These are phyloP conservation scores for Hypsibius dujardini DNA, from an alignment of 1,140 invertebrate genomes.

Conservation along the genomic window DNA sequence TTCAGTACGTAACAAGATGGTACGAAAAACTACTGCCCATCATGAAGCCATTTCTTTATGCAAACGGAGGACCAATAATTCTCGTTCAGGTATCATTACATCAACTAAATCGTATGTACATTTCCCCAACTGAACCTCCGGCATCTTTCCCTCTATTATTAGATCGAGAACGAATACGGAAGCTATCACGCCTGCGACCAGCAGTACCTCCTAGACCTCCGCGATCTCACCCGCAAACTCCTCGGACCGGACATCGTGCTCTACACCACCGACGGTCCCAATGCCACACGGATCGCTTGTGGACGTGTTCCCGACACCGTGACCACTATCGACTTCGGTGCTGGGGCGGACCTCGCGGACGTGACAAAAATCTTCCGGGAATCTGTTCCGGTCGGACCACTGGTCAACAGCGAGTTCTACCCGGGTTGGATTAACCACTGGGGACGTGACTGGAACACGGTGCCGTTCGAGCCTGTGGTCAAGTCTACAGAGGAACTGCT, in stretches of 20 bases:
- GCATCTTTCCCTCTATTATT: slow-evolving; percentile 22
- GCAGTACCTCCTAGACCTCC: slow-evolving; percentile 21
- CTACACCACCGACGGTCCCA: slow-evolving; percentile 19
- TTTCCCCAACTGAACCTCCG: slow-evolving; percentile 22
- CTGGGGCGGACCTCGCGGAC: not conserved
- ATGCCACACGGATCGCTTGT: slow-evolving; percentile 22
- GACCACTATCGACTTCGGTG: slow-evolving; percentile 26
- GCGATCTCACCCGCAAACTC: not conserved
- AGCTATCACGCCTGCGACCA: slow-evolving; percentile 31
- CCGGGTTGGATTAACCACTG: slow-evolving; percentile 37
- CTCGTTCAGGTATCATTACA: slow-evolving; percentile 30
- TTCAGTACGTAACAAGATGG: slow-evolving; percentile 31
- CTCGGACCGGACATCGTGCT: slow-evolving; percentile 1
- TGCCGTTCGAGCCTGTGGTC: slow-evolving; percentile 20
- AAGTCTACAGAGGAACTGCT: slow-evolving; percentile 27
- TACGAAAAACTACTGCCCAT: slow-evolving; percentile 30
- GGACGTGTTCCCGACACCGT: slow-evolving; percentile 24
- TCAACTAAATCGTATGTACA: not conserved
- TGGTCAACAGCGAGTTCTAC: slow-evolving; percentile 38
- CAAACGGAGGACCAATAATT: slow-evolving; percentile 33
- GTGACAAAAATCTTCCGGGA: not conserved
- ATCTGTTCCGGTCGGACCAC: slow-evolving; percentile 16
- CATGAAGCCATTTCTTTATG: slow-evolving; percentile 32
- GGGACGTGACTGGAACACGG: slow-evolving; percentile 27
- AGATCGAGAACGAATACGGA: slow-evolving; percentile 37